These are phyloP conservation scores for Nerophis ophidion DNA, from an alignment of 2,113 vertebrate genomes.

Conservation along the genomic window DNA sequence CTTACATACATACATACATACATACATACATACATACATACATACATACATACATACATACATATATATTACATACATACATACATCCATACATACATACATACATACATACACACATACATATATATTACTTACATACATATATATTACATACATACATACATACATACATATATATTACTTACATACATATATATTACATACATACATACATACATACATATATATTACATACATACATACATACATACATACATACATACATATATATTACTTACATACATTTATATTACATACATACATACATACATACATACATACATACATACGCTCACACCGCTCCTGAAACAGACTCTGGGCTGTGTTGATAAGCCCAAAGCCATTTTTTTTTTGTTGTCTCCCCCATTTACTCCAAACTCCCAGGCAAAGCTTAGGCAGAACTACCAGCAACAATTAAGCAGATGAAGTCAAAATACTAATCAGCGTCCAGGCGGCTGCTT, in stretches of 20 bases:
- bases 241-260: slow-evolving; percentile 9
- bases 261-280: slow-evolving; percentile 5
- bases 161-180: slow-evolving; percentile 27
- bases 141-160: background rate
- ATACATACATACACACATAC: slow-evolving; percentile 12
- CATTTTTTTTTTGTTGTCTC: background rate
- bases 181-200: no score
- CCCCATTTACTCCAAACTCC: slow-evolving; percentile 13
- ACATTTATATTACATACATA: slow-evolving; percentile 3
- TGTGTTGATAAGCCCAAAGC: slow-evolving; percentile 58
- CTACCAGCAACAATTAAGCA: slow-evolving; percentile 44
- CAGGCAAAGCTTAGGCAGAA: slow-evolving; percentile 32
- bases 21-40: slow-evolving; percentile 13
- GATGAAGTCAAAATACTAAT: slow-evolving; percentile 53
- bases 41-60: no score
- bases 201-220: slow-evolving; percentile 10
- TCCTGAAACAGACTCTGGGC: slow-evolving; percentile 52
- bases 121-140: no score
- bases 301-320: slow-evolving; percentile 5
- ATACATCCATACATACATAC: slow-evolving; percentile 13
- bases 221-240: slow-evolving; percentile 5
- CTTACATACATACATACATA: slow-evolving; percentile 2
- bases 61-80: slow-evolving; percentile 7
- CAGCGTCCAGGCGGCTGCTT: slow-evolving; percentile 11
- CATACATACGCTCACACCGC: slow-evolving; percentile 42